Base-by-base conservation (phyloP, 2,888 invertebrate species). In the Chouioia cunea region DNA sequence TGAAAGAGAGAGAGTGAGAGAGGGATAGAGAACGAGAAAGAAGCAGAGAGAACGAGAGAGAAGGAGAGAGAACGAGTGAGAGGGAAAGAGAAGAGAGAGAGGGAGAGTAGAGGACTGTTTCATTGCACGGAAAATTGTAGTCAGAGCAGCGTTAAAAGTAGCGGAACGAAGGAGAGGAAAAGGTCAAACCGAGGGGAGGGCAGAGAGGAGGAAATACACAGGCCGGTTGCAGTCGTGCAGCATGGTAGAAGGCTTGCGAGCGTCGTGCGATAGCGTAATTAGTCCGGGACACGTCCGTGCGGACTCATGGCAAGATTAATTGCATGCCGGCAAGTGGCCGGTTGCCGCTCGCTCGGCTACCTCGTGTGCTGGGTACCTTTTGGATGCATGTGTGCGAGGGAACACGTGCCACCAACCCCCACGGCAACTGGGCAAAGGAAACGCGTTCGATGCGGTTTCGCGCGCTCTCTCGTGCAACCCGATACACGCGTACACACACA, bases 241-340 rank as follows among this genome's bases (percentile, higher is more conserved):
- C 10, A 36, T 36, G 36, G 36, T 10, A 36, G 12, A 27, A 62
- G 43, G 50, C 62, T 12, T 27, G 62, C 47, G 22, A 43, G 44
- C 2, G 20, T 18, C 53, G 57, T 23, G 27, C 62, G 53, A 62
- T 63, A 62, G 77, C 75, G 78, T 79, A 79, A 79, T 79, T 79
- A 79, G 79, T 77, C 74, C 76, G 65, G 65, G 65, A 71, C 68
- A 74, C 75, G 77, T 76, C 74, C 70, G 75, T 75, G 67, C 72
- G 76, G 73, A 63, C 74, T 76, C 76, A 73, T 73, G 59, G 76
- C 74, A 74, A 77, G 79, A 79, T 79, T 79, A 79, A 79, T 79
- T 79, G 67, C 70, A 27, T 27, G 58, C 57, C 58, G 58, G 52
- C 66, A 66, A 71, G 70, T 69, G 69, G 48, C 20, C 63, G 59